These are phyloP conservation scores for Drosophila suboccidentalis DNA, from an alignment of 2,888 invertebrate genomes.

Conservation along the genomic window DNA sequence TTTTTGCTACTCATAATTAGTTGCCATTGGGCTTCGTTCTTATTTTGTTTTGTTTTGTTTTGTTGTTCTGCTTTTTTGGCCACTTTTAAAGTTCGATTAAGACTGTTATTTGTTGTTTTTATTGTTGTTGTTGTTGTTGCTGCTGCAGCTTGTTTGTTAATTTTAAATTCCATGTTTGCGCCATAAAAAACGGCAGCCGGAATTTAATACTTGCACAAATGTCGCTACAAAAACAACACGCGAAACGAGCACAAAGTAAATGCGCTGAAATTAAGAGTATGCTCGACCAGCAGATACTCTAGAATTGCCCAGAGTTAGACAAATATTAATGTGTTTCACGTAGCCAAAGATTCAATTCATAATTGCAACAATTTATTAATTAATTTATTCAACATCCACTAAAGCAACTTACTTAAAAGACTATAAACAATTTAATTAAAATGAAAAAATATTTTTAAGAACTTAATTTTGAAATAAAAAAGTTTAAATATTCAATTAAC, in stretches of 20 bases:
- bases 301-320: no score
- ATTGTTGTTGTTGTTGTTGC: conserved; percentile 34
- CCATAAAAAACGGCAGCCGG: conserved; percentile 65
- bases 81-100: conserved; percentile 39
- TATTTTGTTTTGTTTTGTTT: background rate
- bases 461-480: no score
- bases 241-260: conserved; percentile 30
- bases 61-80: conserved; percentile 9
- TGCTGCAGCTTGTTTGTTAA: conserved; percentile 65
- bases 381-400: no score
- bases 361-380: no score
- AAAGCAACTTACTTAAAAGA: no score
- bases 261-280: background rate
- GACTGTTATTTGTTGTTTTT: conserved; percentile 22
- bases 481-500: no score
- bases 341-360: no score
- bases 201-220: conserved; percentile 75
- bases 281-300: conserved; percentile 4
- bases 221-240: conserved; percentile 43
- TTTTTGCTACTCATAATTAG: conserved; percentile 55
- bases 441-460: no score
- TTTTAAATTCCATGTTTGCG: conserved; percentile 78
- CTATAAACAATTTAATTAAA: no score
- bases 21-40: conserved; percentile 39
- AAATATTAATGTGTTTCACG: no score